These are phyloP conservation scores for Morpho helenor DNA, from an alignment of 2,888 invertebrate species.

Conservation along the genomic window DNA sequence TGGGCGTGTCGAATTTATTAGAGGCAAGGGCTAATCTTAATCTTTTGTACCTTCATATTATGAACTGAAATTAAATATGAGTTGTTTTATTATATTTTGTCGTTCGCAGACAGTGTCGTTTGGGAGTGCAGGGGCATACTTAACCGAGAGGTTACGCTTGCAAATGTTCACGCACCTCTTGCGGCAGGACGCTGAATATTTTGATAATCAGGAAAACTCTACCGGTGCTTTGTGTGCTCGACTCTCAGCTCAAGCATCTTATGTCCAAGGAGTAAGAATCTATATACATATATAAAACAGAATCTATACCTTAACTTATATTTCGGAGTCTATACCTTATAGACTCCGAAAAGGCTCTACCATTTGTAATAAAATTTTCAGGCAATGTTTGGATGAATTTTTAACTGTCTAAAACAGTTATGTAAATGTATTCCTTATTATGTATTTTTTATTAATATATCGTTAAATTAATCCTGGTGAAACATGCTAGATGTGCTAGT, in stretches of 20 bases:
- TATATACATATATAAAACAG: too few relatives aligned
- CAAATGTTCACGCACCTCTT: constrained; percentile 82
- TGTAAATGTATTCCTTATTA: too few relatives aligned
- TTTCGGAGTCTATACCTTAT: too few relatives aligned
- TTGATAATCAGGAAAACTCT: constrained; percentile 83
- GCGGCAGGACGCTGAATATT: constrained; percentile 84
- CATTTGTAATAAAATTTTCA: too few relatives aligned
- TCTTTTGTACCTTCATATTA: neutral
- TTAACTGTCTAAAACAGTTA: too few relatives aligned
- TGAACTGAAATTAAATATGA: neutral
- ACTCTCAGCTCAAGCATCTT: constrained; percentile 85
- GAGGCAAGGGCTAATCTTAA: constrained; percentile 32
- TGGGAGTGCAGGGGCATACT: constrained; percentile 85
- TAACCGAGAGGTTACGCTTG: constrained; percentile 85
- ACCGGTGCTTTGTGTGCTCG: constrained; percentile 85
- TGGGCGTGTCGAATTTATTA: constrained; percentile 42
- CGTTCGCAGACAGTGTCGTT: constrained; percentile 77
- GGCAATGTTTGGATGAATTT: too few relatives aligned
- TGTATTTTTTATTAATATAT: too few relatives aligned
- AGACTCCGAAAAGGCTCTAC: too few relatives aligned
- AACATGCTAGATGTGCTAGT: too few relatives aligned
- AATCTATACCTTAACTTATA: too few relatives aligned
- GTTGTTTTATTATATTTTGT: constrained; percentile 15
- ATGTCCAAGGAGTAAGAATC: constrained; percentile 83
- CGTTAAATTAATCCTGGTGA: too few relatives aligned